Conservation (phyloP, 2,113 vertebrate species). For the Sorex fumeus region DNA sequence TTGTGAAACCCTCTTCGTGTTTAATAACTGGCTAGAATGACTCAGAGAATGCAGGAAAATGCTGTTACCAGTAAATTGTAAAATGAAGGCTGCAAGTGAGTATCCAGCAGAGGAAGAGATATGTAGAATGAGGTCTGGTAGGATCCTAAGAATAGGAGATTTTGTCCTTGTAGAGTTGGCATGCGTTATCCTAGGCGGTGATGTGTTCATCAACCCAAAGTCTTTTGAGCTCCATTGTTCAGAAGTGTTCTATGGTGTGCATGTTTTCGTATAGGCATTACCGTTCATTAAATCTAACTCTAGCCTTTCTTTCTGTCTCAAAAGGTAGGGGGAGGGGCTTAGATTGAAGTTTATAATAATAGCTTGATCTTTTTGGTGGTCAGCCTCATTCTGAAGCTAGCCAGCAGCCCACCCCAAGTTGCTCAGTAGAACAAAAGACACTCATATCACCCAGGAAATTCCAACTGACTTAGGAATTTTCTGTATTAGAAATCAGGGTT, state of each 20-base stretch:
- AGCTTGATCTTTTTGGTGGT: not conserved
- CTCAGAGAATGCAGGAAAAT: constrained; percentile 25
- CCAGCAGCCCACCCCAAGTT: not conserved
- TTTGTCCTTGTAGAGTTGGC: not conserved
- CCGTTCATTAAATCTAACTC: not conserved
- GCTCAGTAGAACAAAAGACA: not conserved
- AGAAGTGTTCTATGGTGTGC: not conserved
- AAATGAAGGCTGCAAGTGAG: not conserved
- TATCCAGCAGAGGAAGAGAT: not conserved
- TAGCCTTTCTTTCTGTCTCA: not conserved
- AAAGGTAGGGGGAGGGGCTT: not conserved
- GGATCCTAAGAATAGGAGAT: not conserved
- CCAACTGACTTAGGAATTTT: not conserved
- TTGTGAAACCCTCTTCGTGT: not conserved
- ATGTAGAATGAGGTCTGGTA: not conserved
- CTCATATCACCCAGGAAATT: not conserved
- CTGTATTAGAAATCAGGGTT: constrained; percentile 10
- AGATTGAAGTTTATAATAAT: not conserved
- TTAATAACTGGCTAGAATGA: not conserved
- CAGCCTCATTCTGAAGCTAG: not conserved
- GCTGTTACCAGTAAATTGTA: not conserved
- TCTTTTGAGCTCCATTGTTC: not conserved
- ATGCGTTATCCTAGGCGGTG: not conserved
- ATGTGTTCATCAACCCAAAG: not conserved
- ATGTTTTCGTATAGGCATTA: not conserved